These are phyloP conservation scores for Melipona quadrifasciata DNA, from an alignment of 1,140 invertebrate genomes.

Conservation along the genomic window DNA sequence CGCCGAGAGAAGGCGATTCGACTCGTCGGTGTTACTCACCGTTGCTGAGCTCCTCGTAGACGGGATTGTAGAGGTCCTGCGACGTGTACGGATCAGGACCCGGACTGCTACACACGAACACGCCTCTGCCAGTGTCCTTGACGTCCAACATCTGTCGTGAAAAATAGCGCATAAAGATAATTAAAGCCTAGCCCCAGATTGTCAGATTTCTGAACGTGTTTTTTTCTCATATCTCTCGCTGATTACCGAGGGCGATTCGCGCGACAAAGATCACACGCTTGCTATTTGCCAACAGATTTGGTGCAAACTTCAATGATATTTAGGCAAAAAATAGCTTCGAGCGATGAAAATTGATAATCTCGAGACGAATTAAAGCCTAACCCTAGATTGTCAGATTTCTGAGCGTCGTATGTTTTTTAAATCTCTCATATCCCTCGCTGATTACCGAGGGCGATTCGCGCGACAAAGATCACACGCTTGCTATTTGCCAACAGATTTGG, in stretches of 20 bases:
- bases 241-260: not conserved
- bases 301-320: not conserved
- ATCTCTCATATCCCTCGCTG: not conserved
- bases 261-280: not conserved
- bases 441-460: constrained; percentile 3
- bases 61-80: constrained; percentile 86
- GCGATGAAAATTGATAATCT: not conserved
- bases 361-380: too few species aligned
- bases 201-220: too few species aligned
- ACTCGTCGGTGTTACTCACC: constrained; percentile 73
- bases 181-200: not conserved
- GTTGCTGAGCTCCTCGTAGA: constrained; percentile 87
- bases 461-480: not conserved
- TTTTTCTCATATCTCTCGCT: not conserved
- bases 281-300: not conserved
- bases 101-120: constrained; percentile 86
- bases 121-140: constrained; percentile 76
- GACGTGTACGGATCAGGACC: constrained; percentile 86
- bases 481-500: not conserved
- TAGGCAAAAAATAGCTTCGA: too few species aligned
- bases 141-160: constrained; percentile 85
- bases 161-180: constrained; percentile 31
- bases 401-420: not conserved
- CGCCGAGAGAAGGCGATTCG: not conserved
- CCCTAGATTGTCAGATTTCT: too few species aligned